These are phyloP conservation scores for Pomacea maculata DNA, from an alignment of 1,140 invertebrate species.

Conservation along the genomic window DNA sequence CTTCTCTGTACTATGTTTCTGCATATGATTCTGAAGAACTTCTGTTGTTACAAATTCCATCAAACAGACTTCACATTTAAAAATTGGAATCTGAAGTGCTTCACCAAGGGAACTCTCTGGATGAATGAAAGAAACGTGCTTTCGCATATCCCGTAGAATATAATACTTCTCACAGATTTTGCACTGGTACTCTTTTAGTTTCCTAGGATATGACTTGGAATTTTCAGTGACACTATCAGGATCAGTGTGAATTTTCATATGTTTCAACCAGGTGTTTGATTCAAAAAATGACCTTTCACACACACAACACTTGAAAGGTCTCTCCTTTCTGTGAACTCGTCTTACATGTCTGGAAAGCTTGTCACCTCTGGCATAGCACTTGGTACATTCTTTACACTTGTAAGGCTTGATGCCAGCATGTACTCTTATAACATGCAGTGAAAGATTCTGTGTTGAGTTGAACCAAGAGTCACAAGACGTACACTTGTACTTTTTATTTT, in stretches of 20 bases:
- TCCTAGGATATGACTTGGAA: neutral
- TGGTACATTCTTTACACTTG: constrained; percentile 58
- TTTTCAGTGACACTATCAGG: neutral
- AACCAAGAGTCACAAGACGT: constrained; percentile 1
- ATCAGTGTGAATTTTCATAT: constrained; percentile 1
- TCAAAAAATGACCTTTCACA: neutral
- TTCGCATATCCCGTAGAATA: neutral
- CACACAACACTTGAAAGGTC: neutral
- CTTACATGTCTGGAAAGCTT: constrained; percentile 12
- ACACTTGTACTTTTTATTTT: neutral
- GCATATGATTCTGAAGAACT: constrained; percentile 20
- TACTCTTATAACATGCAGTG: constrained; percentile 68
- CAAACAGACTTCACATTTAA: constrained; percentile 88
- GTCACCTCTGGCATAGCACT: constrained; percentile 55
- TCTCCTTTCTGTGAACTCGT: constrained; percentile 8
- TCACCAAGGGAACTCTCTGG: neutral
- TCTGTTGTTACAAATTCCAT: constrained; percentile 29
- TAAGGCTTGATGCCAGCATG: constrained; percentile 65
- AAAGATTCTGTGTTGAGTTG: neutral
- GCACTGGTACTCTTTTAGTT: neutral
- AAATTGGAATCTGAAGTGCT: neutral
- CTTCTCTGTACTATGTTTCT: constrained; percentile 13
- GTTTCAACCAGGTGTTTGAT: constrained; percentile 2
- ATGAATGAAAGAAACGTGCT: neutral
- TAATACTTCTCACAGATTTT: neutral